Conservation (phyloP, 2,888 invertebrate species). For the Pegoplata infirma region DNA sequence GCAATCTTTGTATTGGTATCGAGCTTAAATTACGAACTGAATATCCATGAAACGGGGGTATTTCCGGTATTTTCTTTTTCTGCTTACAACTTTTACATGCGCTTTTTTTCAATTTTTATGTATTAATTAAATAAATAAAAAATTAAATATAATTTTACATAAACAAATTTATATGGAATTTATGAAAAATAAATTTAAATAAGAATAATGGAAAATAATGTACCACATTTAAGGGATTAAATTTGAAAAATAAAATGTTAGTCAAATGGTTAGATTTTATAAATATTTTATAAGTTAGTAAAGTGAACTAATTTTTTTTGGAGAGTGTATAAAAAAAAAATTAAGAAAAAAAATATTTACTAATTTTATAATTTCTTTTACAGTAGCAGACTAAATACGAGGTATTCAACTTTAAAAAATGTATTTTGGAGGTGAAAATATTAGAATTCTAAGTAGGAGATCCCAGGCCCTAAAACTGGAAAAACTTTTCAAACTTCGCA, state of each 20-base stretch:
- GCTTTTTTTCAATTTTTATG: too few relatives aligned
- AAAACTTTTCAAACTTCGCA: too few relatives aligned
- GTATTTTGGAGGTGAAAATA: too few relatives aligned
- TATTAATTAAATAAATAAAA: neutral
- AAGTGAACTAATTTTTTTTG: neutral
- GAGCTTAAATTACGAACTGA: constrained; percentile 76
- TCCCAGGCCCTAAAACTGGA: too few relatives aligned
- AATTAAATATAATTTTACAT: constrained; percentile 34
- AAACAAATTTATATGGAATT: neutral
- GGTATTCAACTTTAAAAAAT: too few relatives aligned
- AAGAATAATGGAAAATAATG: neutral
- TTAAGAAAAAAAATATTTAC: neutral
- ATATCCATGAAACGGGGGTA: constrained; percentile 77
- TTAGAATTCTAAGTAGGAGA: too few relatives aligned
- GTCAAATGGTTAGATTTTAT: neutral
- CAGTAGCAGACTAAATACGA: too few relatives aligned
- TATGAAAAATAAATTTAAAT: neutral
- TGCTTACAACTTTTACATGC: constrained; percentile 78
- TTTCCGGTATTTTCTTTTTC: constrained; percentile 77
- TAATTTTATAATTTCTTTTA: too few relatives aligned
- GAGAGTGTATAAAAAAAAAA: neutral
- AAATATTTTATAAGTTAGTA: neutral
- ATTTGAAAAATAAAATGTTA: neutral
- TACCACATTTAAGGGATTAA: neutral
- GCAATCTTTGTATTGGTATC: constrained; percentile 73